Base-by-base conservation (phyloP, 1,140 invertebrate genomes). In the Hypsibius dujardini region DNA sequence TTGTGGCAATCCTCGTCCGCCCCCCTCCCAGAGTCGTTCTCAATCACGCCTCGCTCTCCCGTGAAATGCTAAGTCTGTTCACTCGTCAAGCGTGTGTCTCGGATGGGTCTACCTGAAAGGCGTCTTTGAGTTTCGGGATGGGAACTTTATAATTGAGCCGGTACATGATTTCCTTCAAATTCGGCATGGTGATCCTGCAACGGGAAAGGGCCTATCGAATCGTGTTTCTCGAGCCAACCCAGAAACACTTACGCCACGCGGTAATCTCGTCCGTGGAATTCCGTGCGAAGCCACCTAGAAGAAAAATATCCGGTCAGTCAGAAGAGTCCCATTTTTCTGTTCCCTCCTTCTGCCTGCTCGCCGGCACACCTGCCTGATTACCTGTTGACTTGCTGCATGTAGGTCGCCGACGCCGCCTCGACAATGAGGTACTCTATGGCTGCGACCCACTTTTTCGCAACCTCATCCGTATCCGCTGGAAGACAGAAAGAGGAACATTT, bases 71-170 rank as follows among this genome's bases (percentile, higher is more conserved):
- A n/a, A n/a, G n/a, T n/a, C 15, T 28, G n/a, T 45, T 45, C 67
- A 70, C 2, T n/a, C 46, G 14, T 7, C n/a, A 45, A 2, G 42
- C 45, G 59, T 12, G 15, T 46, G 56, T 15, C 42, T 74, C 70
- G 3, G 45, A 72, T 40, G 47, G 46, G 15, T 59, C 71, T 74
- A 78, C 79, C 75, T 79, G 76, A 73, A 77, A 80, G 50, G 73
- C 72, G 50, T 80, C 79, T 71, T 77, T 73, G 45, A 79, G 73
- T 79, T 86, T 88, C 76, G 84, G 88, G 14, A 87, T 95, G 14
- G 88, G 84, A 77, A 95, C 87, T 84, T 95, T 95, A 77, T 86
- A 92, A 79, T 92, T 92, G 40, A 95, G 85, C 81, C 87, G 86
- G 69, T 89, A 87, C 70, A 96, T 81, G 81, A 95, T 95, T 28